These are phyloP conservation scores for Agapornis canus DNA, from an alignment of 2,797 vertebrate species.

Conservation along the genomic window DNA sequence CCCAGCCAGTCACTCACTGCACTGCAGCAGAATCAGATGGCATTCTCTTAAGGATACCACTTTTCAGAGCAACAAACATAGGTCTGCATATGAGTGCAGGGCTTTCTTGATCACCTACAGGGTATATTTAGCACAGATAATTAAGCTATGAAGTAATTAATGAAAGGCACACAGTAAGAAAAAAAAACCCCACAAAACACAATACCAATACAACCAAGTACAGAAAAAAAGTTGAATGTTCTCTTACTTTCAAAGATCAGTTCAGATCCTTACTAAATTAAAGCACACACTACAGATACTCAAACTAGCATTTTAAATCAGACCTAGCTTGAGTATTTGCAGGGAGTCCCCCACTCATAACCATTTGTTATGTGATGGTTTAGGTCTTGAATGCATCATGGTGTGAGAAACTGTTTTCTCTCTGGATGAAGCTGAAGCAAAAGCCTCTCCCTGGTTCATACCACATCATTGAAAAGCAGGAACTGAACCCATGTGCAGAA, in stretches of 20 bases:
- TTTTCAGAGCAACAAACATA: neutral
- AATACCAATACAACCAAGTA: neutral
- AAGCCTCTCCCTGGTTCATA: neutral
- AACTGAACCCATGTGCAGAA: neutral
- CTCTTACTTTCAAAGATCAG: neutral
- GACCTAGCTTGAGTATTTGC: neutral
- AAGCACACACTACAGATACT: neutral
- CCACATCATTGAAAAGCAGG: neutral
- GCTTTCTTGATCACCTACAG: neutral
- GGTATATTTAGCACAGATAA: neutral
- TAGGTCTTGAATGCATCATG: neutral
- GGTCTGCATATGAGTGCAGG: neutral
- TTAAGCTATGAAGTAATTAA: neutral
- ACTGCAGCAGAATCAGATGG: conserved; percentile 27
- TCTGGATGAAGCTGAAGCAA: neutral
- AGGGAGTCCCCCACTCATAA: neutral
- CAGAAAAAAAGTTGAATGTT: neutral
- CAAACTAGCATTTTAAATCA: neutral
- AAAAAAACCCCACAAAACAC: neutral
- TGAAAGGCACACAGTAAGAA: neutral
- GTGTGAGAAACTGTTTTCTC: neutral
- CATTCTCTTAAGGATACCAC: neutral
- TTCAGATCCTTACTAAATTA: neutral
- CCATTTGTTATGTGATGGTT: neutral
- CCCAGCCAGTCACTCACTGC: conserved; percentile 9